These are phyloP conservation scores for Ascidia mentula DNA, from an alignment of 23 tunicate species.

Conservation along the genomic window DNA sequence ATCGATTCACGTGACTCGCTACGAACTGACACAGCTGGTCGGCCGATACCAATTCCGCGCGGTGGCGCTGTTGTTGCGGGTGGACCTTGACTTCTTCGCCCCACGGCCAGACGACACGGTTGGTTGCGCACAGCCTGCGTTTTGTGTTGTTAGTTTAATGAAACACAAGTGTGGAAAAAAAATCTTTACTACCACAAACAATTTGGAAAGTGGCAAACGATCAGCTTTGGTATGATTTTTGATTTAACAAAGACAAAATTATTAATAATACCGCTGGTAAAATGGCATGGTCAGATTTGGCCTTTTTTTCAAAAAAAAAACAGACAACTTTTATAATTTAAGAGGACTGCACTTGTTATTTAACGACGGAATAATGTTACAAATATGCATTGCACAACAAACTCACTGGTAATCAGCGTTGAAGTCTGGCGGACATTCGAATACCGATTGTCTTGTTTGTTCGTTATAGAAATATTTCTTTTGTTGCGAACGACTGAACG, in stretches of 20 bases:
- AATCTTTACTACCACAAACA: too few species aligned
- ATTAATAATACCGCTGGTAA: too few species aligned
- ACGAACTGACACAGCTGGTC: neutral
- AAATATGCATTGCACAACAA: neutral
- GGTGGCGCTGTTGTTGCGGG: conserved; percentile 23
- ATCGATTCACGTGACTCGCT: neutral
- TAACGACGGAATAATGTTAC: neutral
- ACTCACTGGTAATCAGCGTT: conserved; percentile 72
- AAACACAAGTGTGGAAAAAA: too few species aligned
- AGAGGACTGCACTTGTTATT: neutral
- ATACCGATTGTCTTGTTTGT: conserved; percentile 43
- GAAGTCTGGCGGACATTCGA: conserved; percentile 82
- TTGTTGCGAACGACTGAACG: conserved; percentile 70
- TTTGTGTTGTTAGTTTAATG: neutral
- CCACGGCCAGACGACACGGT: conserved; percentile 58
- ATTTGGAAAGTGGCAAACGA: too few species aligned
- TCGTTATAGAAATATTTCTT: conserved; percentile 78
- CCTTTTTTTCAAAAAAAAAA: neutral
- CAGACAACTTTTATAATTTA: neutral
- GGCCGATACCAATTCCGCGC: neutral
- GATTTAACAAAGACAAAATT: too few species aligned
- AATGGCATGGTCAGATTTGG: too few species aligned
- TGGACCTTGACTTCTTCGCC: conserved; percentile 61
- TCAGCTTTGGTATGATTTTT: too few species aligned
- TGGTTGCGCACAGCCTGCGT: conserved; percentile 47